Conservation (phyloP, 92 coral and sea anemone species). For the Plumapathes pennacea region DNA sequence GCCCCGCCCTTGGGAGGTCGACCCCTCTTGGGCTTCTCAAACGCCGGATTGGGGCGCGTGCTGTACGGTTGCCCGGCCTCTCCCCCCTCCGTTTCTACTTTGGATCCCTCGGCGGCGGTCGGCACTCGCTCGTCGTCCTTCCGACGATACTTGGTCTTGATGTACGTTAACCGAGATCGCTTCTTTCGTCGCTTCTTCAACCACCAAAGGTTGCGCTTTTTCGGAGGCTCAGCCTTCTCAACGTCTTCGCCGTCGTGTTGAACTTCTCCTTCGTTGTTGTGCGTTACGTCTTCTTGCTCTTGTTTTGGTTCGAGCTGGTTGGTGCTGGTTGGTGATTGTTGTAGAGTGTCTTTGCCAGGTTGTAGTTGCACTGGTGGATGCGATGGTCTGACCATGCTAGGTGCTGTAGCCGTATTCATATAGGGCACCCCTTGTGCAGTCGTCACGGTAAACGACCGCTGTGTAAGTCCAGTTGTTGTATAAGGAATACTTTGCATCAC, state of each 20-base stretch:
- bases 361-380: too few relatives aligned
- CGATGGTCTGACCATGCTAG: too few relatives aligned
- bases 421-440: too few relatives aligned
- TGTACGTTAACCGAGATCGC: slow-evolving; percentile 79
- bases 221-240: slow-evolving; percentile 45
- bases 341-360: too few relatives aligned
- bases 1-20: slow-evolving; percentile 72
- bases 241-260: slow-evolving; percentile 16
- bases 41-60: slow-evolving; percentile 9
- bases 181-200: slow-evolving; percentile 73
- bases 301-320: too few relatives aligned
- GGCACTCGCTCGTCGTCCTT: slow-evolving; percentile 75
- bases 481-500: too few relatives aligned
- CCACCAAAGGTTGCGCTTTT: slow-evolving; percentile 75
- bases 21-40: slow-evolving; percentile 77
- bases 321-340: too few relatives aligned
- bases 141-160: slow-evolving; percentile 75
- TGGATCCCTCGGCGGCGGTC: slow-evolving; percentile 38
- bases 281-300: too few relatives aligned
- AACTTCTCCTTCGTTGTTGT: slow-evolving; percentile 21
- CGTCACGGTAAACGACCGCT: too few relatives aligned
- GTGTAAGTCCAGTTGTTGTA: too few relatives aligned
- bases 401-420: too few relatives aligned
- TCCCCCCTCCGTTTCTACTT: slow-evolving; percentile 54
- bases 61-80: slow-evolving; percentile 38